Base-by-base conservation (phyloP, 1,140 invertebrate species). In the Atta texana region DNA sequence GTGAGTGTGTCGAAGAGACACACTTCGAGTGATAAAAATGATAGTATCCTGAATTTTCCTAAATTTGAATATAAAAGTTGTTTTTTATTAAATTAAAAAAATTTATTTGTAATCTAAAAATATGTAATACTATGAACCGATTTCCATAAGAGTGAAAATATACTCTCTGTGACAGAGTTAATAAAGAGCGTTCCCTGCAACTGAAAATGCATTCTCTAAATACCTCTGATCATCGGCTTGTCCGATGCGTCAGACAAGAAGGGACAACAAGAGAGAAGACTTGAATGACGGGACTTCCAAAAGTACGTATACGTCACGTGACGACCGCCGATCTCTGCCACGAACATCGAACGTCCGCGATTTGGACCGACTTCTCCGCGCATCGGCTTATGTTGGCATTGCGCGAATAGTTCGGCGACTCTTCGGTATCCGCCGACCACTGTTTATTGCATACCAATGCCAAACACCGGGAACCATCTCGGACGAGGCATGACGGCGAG, bases 361-460 rank as follows among this genome's bases (percentile, higher is more conserved):
- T 84, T 84, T 21, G 28, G 24, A 55, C 53, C 55, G 57, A 75
- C 66, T 72, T 61, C 80, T 68, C 44, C n/a, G 44, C 76, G 61
- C 59, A 31, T 64, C 39, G 55, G 80, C 64, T 81, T 86, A 63
- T 53, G 57, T 61, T 68, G 77, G 71, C 85, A 90, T 88, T 84
- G 82, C 71, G 66, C 24, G 80, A 87, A 91, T 86, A 90, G 80
- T 90, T 87, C 49, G 61, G 64, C 89, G 68, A 77, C 89, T 86
- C 87, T 64, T 89, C 57, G 88, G 72, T 85, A 90, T 89, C 76
- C 75, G 55, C 81, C 88, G 85, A 92, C 85, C 85, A 88, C 90
- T 92, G 90, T 92, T 91, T 93, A 93, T 93, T 92, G 92, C 92
- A 93, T 92, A 92, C 91, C 91, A 82, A 93, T 92, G 74, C 77